Conservation (phyloP, 2,888 invertebrate genomes). For the Antheraea yamamai region DNA sequence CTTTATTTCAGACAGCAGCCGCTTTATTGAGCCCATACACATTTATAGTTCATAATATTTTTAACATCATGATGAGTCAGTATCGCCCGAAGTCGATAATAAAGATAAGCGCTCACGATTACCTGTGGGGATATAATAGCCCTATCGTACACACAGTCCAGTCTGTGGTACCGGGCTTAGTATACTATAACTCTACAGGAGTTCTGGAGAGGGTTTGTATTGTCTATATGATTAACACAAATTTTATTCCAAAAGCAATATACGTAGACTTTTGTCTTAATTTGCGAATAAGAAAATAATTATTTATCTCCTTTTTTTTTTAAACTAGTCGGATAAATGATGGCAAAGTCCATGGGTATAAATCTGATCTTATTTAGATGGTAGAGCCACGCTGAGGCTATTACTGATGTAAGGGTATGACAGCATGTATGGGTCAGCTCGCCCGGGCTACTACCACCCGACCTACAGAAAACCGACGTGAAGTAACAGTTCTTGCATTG, state of each 20-base stretch:
- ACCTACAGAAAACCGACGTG: too few species aligned
- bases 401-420: too few species aligned
- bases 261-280: background rate
- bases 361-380: too few species aligned
- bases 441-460: too few species aligned
- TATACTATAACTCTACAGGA: slow-evolving; percentile 40
- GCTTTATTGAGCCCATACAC: background rate
- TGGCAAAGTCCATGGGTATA: too few species aligned
- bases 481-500: too few species aligned
- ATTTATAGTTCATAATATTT: slow-evolving; percentile 56
- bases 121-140: slow-evolving; percentile 36
- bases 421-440: too few species aligned
- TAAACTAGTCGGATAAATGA: too few species aligned
- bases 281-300: background rate
- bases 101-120: slow-evolving; percentile 27
- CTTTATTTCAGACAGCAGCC: background rate
- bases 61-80: slow-evolving; percentile 80
- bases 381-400: too few species aligned
- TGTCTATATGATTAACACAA: background rate
- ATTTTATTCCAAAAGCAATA: slow-evolving; percentile 18
- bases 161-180: slow-evolving; percentile 29
- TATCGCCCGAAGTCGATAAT: slow-evolving; percentile 82
- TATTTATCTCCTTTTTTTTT: background rate
- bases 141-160: slow-evolving; percentile 33
- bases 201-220: slow-evolving; percentile 35